Base-by-base conservation (phyloP, 2,113 vertebrate species). In the Gobius niger region DNA sequence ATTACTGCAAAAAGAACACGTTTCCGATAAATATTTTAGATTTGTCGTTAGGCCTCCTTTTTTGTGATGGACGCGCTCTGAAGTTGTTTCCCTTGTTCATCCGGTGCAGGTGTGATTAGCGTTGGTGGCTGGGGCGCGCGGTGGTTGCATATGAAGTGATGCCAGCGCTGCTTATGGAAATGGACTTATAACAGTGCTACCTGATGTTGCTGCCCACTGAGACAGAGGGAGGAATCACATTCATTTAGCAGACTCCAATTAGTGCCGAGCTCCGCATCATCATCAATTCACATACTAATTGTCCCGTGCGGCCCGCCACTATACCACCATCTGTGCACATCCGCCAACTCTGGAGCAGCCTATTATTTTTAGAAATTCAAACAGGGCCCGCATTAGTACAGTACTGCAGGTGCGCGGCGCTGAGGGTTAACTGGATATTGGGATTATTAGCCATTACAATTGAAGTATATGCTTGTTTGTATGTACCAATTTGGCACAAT, bases 221-320 rank as follows among this genome's bases (percentile, higher is more conserved):
- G 88, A 90, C 70, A 75, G 75, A 80, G 70, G 70, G 74, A 75
- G 73, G 82, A 86, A 87, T 84, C 89, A 77, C 81, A 88, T 92
- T 90, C 78, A 87, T 89, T 92, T 90, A 83, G 80, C 76, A 71
- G 86, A 52, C 64, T 82, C 87, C 89, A 91, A 91, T 93, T 91
- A 90, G 86, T 73, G 76, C 83, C 75, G 84, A 90, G 81, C 24
- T 82, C 24, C 47, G 81, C 84, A 88, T 90, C 87, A 92, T 90
- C 88, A 91, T 91, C 87, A 87, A 87, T 92, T 91, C 90, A 85
- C 76, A 82, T 70, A 63, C 87, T 91, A 88, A 90, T 91, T 90
- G 87, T 86, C 87, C 83, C 82, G 64, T 77, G 87, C 84, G 86
- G 81, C 84, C 86, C 52, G 15, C 59, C 63, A 77, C 70, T 76